Conservation (phyloP, 2,888 invertebrate genomes). For the Agrilus mali region DNA sequence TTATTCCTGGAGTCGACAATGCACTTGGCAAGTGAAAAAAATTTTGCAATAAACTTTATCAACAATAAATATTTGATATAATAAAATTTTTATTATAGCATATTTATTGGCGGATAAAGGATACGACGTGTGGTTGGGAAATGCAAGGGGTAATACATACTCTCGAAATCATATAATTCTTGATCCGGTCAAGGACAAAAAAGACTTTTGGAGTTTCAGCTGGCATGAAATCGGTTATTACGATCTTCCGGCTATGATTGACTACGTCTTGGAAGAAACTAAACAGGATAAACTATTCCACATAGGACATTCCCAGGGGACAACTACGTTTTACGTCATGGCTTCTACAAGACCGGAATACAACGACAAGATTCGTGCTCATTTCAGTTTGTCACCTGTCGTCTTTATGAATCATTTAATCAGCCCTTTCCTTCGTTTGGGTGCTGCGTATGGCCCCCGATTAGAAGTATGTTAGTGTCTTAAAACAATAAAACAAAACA, state of each 20-base stretch:
- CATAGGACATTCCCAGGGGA: slow-evolving; percentile 50
- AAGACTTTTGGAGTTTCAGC: slow-evolving; percentile 36
- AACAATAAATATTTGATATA: too few relatives aligned
- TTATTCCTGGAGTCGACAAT: slow-evolving; percentile 37
- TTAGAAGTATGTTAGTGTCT: slow-evolving; percentile 1
- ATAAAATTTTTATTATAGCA: slow-evolving; percentile 22
- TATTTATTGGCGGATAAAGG: slow-evolving; percentile 35
- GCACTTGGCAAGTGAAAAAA: slow-evolving; percentile 31
- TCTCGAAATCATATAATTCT: slow-evolving; percentile 36
- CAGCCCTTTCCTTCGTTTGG: slow-evolving; percentile 28
- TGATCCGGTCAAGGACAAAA: slow-evolving; percentile 10
- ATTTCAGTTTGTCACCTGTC: slow-evolving; percentile 45
- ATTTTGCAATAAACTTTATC: too few relatives aligned
- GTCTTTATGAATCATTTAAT: slow-evolving; percentile 37
- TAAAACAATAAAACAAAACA: too few relatives aligned
- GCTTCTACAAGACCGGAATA: slow-evolving; percentile 39
- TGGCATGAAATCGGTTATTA: slow-evolving; percentile 72
- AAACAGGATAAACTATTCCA: slow-evolving; percentile 38
- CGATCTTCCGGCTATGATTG: slow-evolving; percentile 73
- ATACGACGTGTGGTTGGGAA: slow-evolving; percentile 44
- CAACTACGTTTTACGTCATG: slow-evolving; percentile 43
- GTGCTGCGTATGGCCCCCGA: slow-evolving; percentile 4
- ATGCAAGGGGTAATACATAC: slow-evolving; percentile 45
- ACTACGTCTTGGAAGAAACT: slow-evolving; percentile 46
- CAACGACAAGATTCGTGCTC: slow-evolving; percentile 39